A percentile compares a stretch with the other conserved stretches of the same genome.
Conservation (phyloP, 2,113 vertebrate genomes). For the Nothocercus nigrocapillus region DNA sequence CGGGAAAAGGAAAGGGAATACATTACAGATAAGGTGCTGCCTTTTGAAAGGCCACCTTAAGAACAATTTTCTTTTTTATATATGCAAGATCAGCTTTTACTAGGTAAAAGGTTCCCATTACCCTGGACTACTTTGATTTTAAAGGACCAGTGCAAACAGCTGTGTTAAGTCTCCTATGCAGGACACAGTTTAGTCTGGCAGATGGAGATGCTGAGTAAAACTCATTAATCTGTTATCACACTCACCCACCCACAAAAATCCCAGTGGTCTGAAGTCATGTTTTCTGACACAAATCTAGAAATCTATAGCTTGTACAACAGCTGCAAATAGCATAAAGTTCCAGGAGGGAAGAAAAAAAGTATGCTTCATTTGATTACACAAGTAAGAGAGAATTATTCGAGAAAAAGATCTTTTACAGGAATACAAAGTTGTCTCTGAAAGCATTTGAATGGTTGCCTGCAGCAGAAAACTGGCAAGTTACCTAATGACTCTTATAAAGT, state of each 20-base stretch:
- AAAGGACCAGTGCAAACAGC: conserved; percentile 36
- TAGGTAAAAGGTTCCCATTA: not conserved
- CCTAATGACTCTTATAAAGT: not conserved
- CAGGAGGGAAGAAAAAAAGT: not conserved
- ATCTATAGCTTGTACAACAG: conserved; percentile 55
- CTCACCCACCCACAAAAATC: conserved; percentile 63
- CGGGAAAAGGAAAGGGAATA: not conserved
- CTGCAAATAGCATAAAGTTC: conserved; percentile 50
- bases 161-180: conserved; percentile 27
- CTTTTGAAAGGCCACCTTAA: not conserved
- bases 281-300: conserved; percentile 49
- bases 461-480: not conserved
- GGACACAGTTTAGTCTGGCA: conserved; percentile 30
- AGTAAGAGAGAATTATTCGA: not conserved
- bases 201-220: conserved; percentile 53
- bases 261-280: conserved; percentile 62
- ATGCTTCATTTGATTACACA: not conserved
- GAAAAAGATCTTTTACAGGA: not conserved
- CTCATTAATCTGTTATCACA: conserved; percentile 66
- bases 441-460: not conserved
- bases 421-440: not conserved
- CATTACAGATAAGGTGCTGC: not conserved
- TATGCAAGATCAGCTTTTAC: not conserved
- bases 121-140: not conserved
- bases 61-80: not conserved